Percentiles rank a stretch among this genome's conserved stretches.
phyloP scores from a whole-genome alignment of 2,113 vertebrate species.

The Ptyas mucosa region DNA sequence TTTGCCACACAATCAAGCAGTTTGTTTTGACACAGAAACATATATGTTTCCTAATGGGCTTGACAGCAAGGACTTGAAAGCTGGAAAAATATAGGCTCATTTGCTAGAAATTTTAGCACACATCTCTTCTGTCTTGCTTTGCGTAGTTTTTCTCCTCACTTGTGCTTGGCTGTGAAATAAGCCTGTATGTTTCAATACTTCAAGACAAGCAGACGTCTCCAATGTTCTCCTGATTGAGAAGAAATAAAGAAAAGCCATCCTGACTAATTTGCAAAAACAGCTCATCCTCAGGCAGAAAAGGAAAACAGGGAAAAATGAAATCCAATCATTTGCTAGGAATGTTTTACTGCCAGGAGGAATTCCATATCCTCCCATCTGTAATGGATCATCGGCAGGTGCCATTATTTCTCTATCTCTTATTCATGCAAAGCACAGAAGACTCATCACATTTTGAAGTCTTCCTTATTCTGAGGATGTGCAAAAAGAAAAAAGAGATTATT shows the following conservation, averaged over 20 bases:
- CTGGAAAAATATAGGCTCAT: background rate
- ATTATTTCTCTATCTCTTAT: conserved; percentile 22
- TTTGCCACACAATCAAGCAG: background rate
- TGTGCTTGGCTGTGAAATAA: background rate
- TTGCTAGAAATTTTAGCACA: background rate
- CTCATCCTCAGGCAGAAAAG: accelerated
- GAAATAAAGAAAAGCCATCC: background rate
- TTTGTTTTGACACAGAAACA: background rate
- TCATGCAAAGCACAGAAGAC: background rate
- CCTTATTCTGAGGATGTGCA: background rate
- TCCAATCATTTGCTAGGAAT: background rate
- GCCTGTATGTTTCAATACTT: conserved; percentile 16
- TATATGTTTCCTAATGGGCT: background rate
- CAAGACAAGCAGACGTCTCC: background rate
- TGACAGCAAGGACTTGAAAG: background rate
- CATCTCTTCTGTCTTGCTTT: background rate
- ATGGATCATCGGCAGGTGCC: conserved; percentile 12
- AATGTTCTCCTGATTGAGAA: background rate
- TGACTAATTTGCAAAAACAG: background rate
- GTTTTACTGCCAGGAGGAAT: conserved; percentile 29
- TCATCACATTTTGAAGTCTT: background rate
- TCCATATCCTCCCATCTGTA: conserved; percentile 9
- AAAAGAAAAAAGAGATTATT: background rate
- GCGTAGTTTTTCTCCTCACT: background rate
- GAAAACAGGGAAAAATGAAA: background rate